Conservation (phyloP, 2,888 invertebrate genomes). For the Graphium colonna region DNA sequence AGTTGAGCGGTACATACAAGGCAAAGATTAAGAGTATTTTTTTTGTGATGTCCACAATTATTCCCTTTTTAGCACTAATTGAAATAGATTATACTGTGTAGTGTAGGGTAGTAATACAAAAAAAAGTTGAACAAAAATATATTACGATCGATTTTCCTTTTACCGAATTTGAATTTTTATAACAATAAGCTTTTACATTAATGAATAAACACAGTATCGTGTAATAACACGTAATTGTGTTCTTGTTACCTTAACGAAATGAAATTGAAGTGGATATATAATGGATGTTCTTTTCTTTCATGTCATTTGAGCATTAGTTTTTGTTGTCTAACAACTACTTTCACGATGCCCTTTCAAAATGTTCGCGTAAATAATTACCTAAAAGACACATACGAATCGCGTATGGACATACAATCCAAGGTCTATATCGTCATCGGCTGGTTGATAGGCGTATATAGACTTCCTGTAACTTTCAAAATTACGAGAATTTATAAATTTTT, state of each 20-base stretch:
- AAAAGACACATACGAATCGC: constrained; percentile 12
- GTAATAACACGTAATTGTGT: not conserved
- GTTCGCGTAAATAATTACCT: constrained; percentile 25
- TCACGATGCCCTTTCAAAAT: constrained; percentile 22
- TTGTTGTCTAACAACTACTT: not conserved
- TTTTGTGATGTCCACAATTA: no score
- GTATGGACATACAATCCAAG: constrained; percentile 25
- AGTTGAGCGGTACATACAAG: no score
- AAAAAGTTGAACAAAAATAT: no score
- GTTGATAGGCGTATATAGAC: constrained; percentile 28
- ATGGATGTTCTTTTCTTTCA: not conserved
- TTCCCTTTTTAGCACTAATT: no score
- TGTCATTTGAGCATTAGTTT: not conserved
- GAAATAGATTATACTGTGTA: no score
- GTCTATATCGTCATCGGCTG: constrained; percentile 23
- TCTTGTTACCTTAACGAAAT: not conserved
- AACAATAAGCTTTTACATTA: not conserved
- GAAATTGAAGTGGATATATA: not conserved
- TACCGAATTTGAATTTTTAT: no score
- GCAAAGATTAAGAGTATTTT: no score
- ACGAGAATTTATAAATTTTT: constrained; percentile 14
- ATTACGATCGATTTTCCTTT: no score
- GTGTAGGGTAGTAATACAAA: no score
- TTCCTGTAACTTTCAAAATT: constrained; percentile 23
- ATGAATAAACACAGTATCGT: constrained; percentile 7